phyloP scores from a whole-genome alignment of 2,888 invertebrate species.

The Nebria brevicollis region DNA sequence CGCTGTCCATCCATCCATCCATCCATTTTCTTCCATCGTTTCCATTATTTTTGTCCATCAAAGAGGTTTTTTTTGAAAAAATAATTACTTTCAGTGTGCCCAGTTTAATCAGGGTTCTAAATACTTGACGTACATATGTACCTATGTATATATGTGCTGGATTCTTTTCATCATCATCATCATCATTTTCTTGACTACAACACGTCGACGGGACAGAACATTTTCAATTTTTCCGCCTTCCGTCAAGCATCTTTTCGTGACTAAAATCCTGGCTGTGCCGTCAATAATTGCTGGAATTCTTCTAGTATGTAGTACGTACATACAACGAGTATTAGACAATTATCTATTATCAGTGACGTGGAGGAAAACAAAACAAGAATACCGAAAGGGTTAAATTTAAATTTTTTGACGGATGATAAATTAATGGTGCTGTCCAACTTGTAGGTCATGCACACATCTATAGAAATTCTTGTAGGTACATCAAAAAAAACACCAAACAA shows the following conservation, averaged over 20 bases:
- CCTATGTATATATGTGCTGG: not conserved
- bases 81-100: constrained; percentile 42
- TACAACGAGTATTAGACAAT: constrained; percentile 32
- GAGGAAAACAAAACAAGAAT: constrained; percentile 5
- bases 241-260: constrained; percentile 5
- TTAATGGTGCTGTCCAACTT: constrained; percentile 10
- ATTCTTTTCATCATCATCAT: constrained; percentile 16
- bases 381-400: constrained; percentile 29
- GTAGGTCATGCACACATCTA: not conserved
- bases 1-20: constrained; percentile 15
- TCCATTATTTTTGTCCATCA: constrained; percentile 47
- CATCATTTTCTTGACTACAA: not conserved
- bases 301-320: not conserved
- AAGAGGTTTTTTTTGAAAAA: constrained; percentile 33
- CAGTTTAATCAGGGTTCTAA: constrained; percentile 39
- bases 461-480: not conserved
- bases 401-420: constrained; percentile 42
- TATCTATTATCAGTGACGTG: constrained; percentile 43
- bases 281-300: constrained; percentile 37
- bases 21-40: constrained; percentile 26
- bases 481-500: not conserved
- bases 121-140: constrained; percentile 26
- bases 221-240: no score
- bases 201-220: constrained; percentile 5
- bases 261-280: constrained; percentile 21